Evolutionary conservation across 1,140 invertebrate species (phyloP), one percentile per base, ranked within the genome.

Genomic region (Linepithema humile): DNA sequence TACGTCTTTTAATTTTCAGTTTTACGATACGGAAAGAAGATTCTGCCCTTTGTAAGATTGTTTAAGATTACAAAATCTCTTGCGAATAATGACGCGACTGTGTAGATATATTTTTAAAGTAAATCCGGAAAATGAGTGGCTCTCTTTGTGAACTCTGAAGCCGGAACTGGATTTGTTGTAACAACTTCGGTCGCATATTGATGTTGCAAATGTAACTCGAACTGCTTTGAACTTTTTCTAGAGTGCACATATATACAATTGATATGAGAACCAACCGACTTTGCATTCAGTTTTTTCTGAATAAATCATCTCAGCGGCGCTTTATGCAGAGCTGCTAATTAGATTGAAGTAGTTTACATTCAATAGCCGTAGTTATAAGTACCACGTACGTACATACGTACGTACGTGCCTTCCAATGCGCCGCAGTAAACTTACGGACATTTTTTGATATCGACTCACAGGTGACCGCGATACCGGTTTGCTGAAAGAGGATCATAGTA

Each of bases 111-210:
- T 55, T 78, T 69, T n/a, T 38, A 65, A 35, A 50, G 15, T 17
- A 2, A 23, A 17, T 23, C 29, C 20, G 29, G 15, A 48, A 12
- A 65, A 77, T 1, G 60, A 38, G 15, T 45, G 32, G 45, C 40
- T n/a, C 7, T 65, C 60, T 77, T 67, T 77, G 62, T 29, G 40
- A 67, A 78, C 48, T 53, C n/a, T 7, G 74, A 65, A 5, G 48
- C 35, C 17, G n/a, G 45, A 67, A 78, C 9, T 67, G 45, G 53
- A 78, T 78, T 78, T 62, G 69, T 78, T 53, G 38, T n/a, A 29
- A 53, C 23, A 50, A 67, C 59, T 3, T 53, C 23, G 62, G 32
- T 9, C n/a, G 45, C 53, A 40, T 29, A 26, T 12, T 23, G 23
- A 3, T 32, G 15, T 32, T 50, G 53, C 45, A 38, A 78, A 65